A percentile compares a stretch with the other conserved stretches of the same genome.
Conservation (phyloP, 2,113 vertebrate species). For the Megaceryle torquata region DNA sequence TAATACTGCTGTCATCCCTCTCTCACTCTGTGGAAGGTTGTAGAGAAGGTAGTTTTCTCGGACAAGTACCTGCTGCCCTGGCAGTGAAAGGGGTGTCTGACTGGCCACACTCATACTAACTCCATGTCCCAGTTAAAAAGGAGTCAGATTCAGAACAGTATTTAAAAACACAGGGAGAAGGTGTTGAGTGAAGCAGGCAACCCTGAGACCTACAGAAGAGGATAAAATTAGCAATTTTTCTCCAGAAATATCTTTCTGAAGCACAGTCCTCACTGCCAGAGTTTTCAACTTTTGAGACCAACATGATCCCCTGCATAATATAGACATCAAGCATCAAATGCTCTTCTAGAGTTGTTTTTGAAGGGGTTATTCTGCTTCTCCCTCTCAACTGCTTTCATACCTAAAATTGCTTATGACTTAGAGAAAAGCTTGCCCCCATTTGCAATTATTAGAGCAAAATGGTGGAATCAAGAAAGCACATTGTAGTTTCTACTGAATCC, state of each 20-base stretch:
- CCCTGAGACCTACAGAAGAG: background rate
- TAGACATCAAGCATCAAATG: background rate
- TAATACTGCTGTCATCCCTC: background rate
- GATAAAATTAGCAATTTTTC: background rate
- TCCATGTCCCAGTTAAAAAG: background rate
- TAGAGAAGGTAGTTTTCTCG: background rate
- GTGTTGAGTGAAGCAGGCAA: background rate
- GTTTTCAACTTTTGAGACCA: background rate
- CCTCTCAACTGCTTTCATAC: background rate
- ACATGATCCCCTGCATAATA: background rate
- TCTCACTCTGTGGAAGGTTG: fast-evolving
- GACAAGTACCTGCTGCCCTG: background rate
- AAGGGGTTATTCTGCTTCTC: background rate
- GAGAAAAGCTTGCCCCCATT: background rate
- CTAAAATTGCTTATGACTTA: background rate
- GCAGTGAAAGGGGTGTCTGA: background rate
- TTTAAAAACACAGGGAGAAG: background rate
- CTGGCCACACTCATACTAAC: background rate
- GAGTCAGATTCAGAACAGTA: background rate
- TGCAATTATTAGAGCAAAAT: background rate
- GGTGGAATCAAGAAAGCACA: background rate
- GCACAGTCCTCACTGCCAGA: background rate
- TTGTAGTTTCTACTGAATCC: background rate
- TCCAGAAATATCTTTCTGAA: background rate
- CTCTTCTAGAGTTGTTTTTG: background rate